These are phyloP conservation scores for Lycopodina hypogea DNA, from an alignment of 37 sponge, comb jelly and placozoan genomes.

Conservation along the genomic window DNA sequence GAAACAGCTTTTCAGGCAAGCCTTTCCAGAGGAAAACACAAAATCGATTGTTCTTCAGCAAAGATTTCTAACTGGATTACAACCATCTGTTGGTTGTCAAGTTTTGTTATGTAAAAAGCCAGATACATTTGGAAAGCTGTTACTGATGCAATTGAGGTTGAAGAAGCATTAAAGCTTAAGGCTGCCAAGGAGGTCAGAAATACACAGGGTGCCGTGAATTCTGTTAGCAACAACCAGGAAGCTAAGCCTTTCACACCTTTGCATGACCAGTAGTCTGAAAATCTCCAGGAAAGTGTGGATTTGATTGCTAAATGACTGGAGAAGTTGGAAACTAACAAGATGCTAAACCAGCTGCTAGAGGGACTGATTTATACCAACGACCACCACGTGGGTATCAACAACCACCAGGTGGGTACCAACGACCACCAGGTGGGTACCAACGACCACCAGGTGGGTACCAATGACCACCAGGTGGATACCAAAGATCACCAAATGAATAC, in stretches of 20 bases:
- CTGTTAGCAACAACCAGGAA: too few relatives aligned
- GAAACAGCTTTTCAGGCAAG: slow-evolving; percentile 20
- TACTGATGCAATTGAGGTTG: slow-evolving; percentile 17
- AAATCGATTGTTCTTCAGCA: slow-evolving; percentile 27
- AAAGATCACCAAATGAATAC: too few relatives aligned
- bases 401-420: too few relatives aligned
- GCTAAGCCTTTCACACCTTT: too few relatives aligned
- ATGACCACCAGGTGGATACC: too few relatives aligned
- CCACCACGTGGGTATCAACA: too few relatives aligned
- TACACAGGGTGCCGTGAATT: not conserved
- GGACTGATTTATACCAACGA: too few relatives aligned
- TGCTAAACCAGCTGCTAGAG: not conserved
- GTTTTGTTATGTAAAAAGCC: slow-evolving; percentile 15
- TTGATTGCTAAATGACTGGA: slow-evolving; percentile 9
- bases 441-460: too few relatives aligned
- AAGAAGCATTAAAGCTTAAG: slow-evolving; percentile 22
- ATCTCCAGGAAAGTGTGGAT: too few relatives aligned
- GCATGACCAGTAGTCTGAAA: too few relatives aligned
- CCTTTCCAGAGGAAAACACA: slow-evolving; percentile 18
- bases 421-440: too few relatives aligned
- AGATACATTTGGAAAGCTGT: slow-evolving; percentile 20
- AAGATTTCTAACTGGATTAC: slow-evolving; percentile 39
- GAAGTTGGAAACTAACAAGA: not conserved
- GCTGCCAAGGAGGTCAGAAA: not conserved
- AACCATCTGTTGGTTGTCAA: not conserved